phyloP scores from a whole-genome alignment of 2,888 invertebrate genomes.

The Seladonia tumulorum region DNA sequence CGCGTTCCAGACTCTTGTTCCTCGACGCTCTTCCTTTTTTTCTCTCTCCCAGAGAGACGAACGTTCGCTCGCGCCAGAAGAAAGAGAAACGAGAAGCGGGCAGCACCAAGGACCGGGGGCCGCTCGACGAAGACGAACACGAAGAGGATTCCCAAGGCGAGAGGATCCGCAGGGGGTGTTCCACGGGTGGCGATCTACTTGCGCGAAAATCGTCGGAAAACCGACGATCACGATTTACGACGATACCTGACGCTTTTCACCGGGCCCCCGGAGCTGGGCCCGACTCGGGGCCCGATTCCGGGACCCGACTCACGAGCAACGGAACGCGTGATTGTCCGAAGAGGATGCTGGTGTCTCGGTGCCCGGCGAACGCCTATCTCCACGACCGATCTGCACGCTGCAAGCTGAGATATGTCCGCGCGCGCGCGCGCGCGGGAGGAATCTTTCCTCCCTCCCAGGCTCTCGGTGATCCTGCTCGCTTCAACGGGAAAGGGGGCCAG shows the following conservation, averaged over 20 bases:
- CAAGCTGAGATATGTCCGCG: conserved; percentile 66
- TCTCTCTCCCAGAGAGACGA: conserved; percentile 29
- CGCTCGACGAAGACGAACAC: not conserved
- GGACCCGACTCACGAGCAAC: not conserved
- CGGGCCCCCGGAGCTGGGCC: not conserved
- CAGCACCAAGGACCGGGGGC: not conserved
- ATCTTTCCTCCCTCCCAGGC: conserved; percentile 10
- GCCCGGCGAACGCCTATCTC: conserved; percentile 53
- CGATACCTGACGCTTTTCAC: conserved; percentile 62
- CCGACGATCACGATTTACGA: conserved; percentile 63
- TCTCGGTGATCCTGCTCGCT: not conserved
- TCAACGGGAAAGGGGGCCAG: not conserved
- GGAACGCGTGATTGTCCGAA: conserved; percentile 38
- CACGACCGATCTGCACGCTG: conserved; percentile 66
- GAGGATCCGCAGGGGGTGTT: conserved; percentile 53
- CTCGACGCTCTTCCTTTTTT: conserved; percentile 28
- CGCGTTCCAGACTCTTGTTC: conserved; percentile 33
- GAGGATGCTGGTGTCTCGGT: conserved; percentile 54
- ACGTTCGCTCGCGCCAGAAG: conserved; percentile 16
- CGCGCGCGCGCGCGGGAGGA: no score
- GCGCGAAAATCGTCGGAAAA: conserved; percentile 18
- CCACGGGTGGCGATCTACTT: conserved; percentile 42
- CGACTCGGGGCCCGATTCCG: not conserved
- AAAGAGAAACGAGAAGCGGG: conserved; percentile 35
- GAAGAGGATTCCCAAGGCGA: conserved; percentile 23